phyloP scores from a whole-genome alignment of 2,888 invertebrate species.

The Carabus problematicus region DNA sequence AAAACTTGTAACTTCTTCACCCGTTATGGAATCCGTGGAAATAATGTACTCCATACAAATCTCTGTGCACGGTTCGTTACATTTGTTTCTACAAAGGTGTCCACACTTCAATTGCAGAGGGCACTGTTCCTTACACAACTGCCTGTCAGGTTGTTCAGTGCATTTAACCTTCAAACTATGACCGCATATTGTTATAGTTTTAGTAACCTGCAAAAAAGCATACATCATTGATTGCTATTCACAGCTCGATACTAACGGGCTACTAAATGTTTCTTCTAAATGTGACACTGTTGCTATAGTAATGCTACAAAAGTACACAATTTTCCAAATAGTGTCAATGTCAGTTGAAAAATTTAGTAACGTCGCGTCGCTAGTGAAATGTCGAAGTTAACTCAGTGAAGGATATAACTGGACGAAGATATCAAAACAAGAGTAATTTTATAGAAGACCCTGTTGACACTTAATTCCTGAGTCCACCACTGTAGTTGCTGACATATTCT shows the following conservation, averaged over 20 bases:
- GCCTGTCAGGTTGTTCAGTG: conserved; percentile 51
- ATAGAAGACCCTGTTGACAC: neutral
- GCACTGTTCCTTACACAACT: conserved; percentile 60
- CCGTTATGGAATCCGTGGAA: conserved; percentile 50
- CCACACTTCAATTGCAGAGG: conserved; percentile 60
- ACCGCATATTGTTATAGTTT: conserved; percentile 58
- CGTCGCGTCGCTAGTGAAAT: too few species aligned
- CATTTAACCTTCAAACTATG: conserved; percentile 60
- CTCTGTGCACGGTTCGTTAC: conserved; percentile 56
- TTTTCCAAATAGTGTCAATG: neutral
- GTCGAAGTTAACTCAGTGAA: too few species aligned
- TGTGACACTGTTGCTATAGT: too few species aligned
- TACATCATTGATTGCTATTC: too few species aligned
- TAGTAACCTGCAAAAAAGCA: conserved; percentile 56
- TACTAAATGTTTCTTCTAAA: too few species aligned
- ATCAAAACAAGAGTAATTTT: neutral
- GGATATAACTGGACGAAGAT: too few species aligned
- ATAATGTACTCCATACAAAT: conserved; percentile 55
- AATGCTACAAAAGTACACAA: too few species aligned
- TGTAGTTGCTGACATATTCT: conserved; percentile 43
- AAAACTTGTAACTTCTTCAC: neutral
- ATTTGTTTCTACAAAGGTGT: conserved; percentile 60
- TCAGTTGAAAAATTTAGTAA: neutral
- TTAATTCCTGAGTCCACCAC: neutral
- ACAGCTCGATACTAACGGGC: too few species aligned